These are phyloP conservation scores for Oryzias celebensis DNA, from an alignment of 2,113 vertebrate genomes.

Conservation along the genomic window DNA sequence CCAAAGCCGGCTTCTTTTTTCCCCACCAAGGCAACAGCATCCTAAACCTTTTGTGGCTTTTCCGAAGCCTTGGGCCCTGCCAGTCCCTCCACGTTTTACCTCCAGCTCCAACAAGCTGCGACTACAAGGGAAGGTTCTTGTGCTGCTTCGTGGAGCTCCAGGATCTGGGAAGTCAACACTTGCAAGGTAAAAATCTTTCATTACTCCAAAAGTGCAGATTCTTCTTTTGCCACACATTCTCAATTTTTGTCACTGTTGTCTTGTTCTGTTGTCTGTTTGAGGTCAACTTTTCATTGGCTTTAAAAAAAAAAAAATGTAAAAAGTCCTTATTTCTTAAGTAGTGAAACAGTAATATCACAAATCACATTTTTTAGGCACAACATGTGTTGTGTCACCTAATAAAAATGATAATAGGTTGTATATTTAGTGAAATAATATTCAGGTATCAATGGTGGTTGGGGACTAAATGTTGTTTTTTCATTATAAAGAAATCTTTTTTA, in stretches of 20 bases:
- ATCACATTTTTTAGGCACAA: too few relatives aligned
- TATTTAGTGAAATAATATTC: too few relatives aligned
- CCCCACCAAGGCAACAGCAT: slow-evolving; percentile 58
- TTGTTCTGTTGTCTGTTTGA: background rate
- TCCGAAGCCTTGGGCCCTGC: slow-evolving; percentile 77
- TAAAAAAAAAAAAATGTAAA: background rate
- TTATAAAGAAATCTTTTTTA: too few relatives aligned
- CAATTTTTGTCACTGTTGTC: background rate
- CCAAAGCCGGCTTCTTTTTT: slow-evolving; percentile 36
- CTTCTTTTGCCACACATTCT: background rate
- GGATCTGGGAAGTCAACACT: slow-evolving; percentile 95
- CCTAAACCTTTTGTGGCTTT: slow-evolving; percentile 73
- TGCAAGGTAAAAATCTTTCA: slow-evolving; percentile 82
- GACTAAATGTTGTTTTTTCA: too few relatives aligned
- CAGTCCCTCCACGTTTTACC: slow-evolving; percentile 50
- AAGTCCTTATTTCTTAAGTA: too few relatives aligned
- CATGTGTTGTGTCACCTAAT: too few relatives aligned
- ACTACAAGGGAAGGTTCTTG: slow-evolving; percentile 83
- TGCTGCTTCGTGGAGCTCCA: slow-evolving; percentile 93
- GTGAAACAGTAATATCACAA: too few relatives aligned
- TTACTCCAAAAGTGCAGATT: background rate
- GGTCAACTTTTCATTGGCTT: background rate
- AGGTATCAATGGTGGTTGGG: too few relatives aligned
- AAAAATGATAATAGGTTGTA: too few relatives aligned
- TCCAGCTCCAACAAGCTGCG: slow-evolving; percentile 73